Evolutionary conservation across 1,140 invertebrate genomes (phyloP), one percentile per base, ranked within the genome.

Genomic region (Lepidurus apus): DNA sequence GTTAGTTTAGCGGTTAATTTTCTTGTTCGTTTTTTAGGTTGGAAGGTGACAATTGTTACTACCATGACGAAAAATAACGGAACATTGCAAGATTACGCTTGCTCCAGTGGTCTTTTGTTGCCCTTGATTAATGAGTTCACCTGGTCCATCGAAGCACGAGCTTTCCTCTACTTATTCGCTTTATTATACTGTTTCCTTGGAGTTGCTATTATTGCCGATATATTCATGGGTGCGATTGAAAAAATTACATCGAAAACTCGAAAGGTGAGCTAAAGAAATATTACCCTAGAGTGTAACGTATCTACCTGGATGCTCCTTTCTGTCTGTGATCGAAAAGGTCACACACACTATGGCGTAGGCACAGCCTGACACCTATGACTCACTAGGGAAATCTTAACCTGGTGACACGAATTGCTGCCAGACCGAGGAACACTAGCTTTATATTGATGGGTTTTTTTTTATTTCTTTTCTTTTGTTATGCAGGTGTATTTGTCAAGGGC

Each of bases 161-260:
- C 86, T 6, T 81, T 84, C 78, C 81, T 88, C 10, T 89, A 89
- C 82, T 81, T 90, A 6, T 74, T 87, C 13, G 88, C 85, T 7
- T 83, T 91, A 0, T 80, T 91, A 6, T 91, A 90, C 83, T 87
- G 86, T 81, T 87, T 88, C 81, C 80, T 88, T 77, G 87, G 87
- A 34, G 87, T 91, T 7, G 87, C 90, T 76, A 90, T 91, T 80
- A 86, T 91, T 8, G 88, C 90, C 34, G 90, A 91, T 81, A 86
- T 90, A 21, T 90, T 90, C 82, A 90, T 90, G 89, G 87, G 88
- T 45, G 84, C 89, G 77, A 91, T 91, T 78, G 90, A 91, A 83
- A 88, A 87, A 80, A 91, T 91, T 80, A 91, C 90, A 5, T 89
- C 87, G 82, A 89, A 89, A 83, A 91, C 89, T 5, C 84, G 86